Evolutionary conservation across 2,888 invertebrate species (phyloP).

Genomic region (Erebia ligea): DNA sequence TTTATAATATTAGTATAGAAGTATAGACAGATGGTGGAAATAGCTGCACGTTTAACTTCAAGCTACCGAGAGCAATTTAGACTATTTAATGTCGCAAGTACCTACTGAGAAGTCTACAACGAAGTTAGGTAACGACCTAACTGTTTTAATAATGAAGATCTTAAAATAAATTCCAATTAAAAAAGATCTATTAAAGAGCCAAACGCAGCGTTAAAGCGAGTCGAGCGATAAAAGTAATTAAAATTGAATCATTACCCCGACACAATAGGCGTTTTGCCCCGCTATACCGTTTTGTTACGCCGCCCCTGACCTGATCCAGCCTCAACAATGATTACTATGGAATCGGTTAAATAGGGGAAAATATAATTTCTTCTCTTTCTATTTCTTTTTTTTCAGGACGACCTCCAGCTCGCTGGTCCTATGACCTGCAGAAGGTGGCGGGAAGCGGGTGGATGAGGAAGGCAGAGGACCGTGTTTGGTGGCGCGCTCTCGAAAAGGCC

Average conservation of each 20-base stretch:
- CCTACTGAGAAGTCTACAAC: not conserved
- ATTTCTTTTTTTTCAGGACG: too few relatives aligned
- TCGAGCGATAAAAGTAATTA: conserved; percentile 16
- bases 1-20: too few relatives aligned
- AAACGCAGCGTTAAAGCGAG: not conserved
- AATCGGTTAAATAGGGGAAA: not conserved
- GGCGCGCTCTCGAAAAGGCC: too few relatives aligned
- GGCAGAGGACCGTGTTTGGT: too few relatives aligned
- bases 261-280: conserved; percentile 3
- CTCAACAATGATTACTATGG: not conserved
- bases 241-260: conserved; percentile 13
- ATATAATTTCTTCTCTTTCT: too few relatives aligned
- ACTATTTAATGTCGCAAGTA: not conserved
- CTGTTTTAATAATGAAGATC: not conserved
- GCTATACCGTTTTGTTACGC: not conserved
- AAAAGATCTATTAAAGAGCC: conserved; percentile 2
- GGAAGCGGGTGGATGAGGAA: too few relatives aligned
- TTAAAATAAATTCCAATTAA: conserved; percentile 1
- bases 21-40: too few relatives aligned
- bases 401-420: too few relatives aligned
- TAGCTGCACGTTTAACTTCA: too few relatives aligned
- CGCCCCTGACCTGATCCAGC: conserved; percentile 12
- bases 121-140: not conserved
- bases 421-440: too few relatives aligned
- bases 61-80: too few relatives aligned